phyloP scores from a whole-genome alignment of 2,888 invertebrate genomes.

The Phoenoteleia sp. region DNA sequence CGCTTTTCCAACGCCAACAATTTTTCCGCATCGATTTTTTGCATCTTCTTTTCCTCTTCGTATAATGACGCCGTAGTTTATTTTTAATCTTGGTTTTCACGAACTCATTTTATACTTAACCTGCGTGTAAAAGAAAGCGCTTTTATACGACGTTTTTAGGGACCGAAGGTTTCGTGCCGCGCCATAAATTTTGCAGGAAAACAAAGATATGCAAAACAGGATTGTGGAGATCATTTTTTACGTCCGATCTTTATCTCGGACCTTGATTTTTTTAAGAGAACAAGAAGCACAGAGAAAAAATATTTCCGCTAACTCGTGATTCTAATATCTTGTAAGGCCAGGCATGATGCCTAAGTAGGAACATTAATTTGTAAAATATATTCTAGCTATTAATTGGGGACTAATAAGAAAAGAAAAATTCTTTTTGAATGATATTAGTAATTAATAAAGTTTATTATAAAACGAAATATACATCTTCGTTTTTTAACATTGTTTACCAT shows the following conservation, averaged over 20 bases:
- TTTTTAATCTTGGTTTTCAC: constrained; percentile 48
- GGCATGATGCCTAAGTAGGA: too few species aligned
- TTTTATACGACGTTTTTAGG: constrained; percentile 14
- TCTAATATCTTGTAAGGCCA: neutral
- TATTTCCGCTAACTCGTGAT: neutral
- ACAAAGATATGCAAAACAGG: constrained; percentile 53
- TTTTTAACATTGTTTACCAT: too few species aligned
- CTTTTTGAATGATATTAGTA: too few species aligned
- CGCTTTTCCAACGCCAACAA: neutral
- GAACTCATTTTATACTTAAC: constrained; percentile 44
- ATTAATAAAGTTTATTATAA: too few species aligned
- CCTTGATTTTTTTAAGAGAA: neutral
- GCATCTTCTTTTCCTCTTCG: neutral
- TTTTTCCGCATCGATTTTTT: constrained; percentile 19
- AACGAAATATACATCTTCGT: too few species aligned
- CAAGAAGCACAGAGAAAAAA: neutral
- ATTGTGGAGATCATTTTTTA: neutral
- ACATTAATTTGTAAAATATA: too few species aligned
- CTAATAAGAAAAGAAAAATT: too few species aligned
- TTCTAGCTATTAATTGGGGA: too few species aligned
- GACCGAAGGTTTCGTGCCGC: neutral
- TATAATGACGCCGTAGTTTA: neutral
- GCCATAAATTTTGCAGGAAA: constrained; percentile 58
- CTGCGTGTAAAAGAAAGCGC: constrained; percentile 41
- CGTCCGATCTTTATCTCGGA: constrained; percentile 10